Base-by-base conservation (phyloP, 1,140 invertebrate genomes). In the Diorhabda carinulata region DNA sequence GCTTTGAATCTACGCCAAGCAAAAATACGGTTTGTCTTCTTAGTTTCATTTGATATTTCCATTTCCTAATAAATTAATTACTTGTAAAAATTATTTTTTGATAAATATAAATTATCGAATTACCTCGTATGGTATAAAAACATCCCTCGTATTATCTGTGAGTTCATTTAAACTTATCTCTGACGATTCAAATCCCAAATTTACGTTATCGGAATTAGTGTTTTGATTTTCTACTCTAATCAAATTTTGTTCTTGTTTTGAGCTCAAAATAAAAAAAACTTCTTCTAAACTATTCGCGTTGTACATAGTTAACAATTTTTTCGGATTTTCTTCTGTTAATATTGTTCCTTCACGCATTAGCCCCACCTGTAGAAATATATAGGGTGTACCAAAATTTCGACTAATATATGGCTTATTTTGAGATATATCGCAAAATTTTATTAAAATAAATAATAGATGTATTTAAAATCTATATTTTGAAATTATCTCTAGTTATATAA, bases 311-410 rank as follows among this genome's bases (percentile, higher is more conserved):
- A 92, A 81, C 5, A 92, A 84, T 66, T 86, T 82, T 41, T 81
- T 81, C 0, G 96, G 96, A 1, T 91, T 86, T 63, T 93, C 89
- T 82, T 98, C 94, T 0, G 93, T 94, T 67, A 98, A 78, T 2
- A 98, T 82, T 61, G 89, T 86, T 1, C 96, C 96, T 74, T 88
- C 88, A 76, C 96, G 86, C 87, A 98, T 91, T 9, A 98, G 83
- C 43, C 95, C 95, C 77, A 97, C 93, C 92, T 95, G 72, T 25
- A 47, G 42, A 10, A 61, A 7, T 7, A 56, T n/a, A 7, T 7
- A 56, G 6, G 52, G n/a, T 56, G 6, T 2, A 7, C n/a, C n/a
- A 7, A 6, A n/a, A 56, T n/a, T 56, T 56, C 52, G 52, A 56
- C 52, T 6, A 56, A 7, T 56, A 6, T n/a, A 6, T n/a, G 6